These are phyloP conservation scores for Synanthedon tipuliformis DNA, from an alignment of 2,888 invertebrate species.

Conservation along the genomic window DNA sequence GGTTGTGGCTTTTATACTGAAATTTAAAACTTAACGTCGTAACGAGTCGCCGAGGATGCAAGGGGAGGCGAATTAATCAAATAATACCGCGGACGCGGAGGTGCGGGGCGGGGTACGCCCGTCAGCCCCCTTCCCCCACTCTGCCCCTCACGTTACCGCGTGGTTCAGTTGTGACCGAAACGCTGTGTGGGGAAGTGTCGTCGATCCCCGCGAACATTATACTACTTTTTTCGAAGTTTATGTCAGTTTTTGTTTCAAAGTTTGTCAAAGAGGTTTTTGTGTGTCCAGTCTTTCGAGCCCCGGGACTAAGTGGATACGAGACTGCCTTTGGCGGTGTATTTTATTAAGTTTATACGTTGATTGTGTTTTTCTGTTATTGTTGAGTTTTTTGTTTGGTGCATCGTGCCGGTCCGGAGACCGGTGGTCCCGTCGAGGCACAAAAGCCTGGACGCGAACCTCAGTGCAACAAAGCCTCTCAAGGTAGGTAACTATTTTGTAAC, in stretches of 20 bases:
- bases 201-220: constrained; percentile 43
- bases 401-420: constrained; percentile 63
- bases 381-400: constrained; percentile 70
- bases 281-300: constrained; percentile 48
- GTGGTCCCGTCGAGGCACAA: constrained; percentile 52
- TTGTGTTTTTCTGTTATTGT: constrained; percentile 69
- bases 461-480: constrained; percentile 65
- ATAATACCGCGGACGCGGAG: constrained; percentile 66
- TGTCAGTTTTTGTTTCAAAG: constrained; percentile 63
- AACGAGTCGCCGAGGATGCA: constrained; percentile 66
- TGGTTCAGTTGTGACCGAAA: constrained; percentile 64
- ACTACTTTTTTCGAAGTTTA: constrained; percentile 69
- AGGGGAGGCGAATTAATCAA: constrained; percentile 71
- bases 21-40: constrained; percentile 67
- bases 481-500: constrained; percentile 50
- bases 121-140: constrained; percentile 22
- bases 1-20: constrained; percentile 61
- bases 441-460: constrained; percentile 54
- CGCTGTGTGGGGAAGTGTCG: constrained; percentile 62
- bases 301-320: constrained; percentile 45
- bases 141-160: constrained; percentile 48
- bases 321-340: constrained; percentile 52
- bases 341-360: constrained; percentile 57
- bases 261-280: constrained; percentile 52
- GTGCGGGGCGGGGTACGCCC: constrained; percentile 33